These are phyloP conservation scores for Hemicrepidius hirtus DNA, from an alignment of 2,888 invertebrate genomes.

Conservation along the genomic window DNA sequence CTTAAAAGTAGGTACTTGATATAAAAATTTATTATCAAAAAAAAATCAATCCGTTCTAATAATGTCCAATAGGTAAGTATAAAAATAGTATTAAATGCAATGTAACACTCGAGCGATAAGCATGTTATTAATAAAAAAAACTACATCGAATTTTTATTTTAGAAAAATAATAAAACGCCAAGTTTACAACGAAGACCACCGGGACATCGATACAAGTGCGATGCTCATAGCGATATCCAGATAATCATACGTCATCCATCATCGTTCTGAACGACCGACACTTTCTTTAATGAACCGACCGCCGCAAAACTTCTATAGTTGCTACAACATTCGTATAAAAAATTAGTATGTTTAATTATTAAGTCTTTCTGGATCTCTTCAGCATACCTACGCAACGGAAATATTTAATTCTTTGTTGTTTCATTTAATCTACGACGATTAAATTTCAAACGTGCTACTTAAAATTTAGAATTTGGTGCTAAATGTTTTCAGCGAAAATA, in stretches of 20 bases:
- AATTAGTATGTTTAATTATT: slow-evolving; percentile 44
- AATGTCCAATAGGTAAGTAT: too few species aligned
- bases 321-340: slow-evolving; percentile 33
- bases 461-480: too few species aligned
- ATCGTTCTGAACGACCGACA: slow-evolving; percentile 69
- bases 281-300: slow-evolving; percentile 70
- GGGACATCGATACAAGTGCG: slow-evolving; percentile 64
- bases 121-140: slow-evolving; percentile 24
- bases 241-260: slow-evolving; percentile 71
- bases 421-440: too few species aligned
- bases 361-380: slow-evolving; percentile 26
- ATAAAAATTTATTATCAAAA: too few species aligned
- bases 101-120: not conserved
- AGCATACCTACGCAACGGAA: not conserved
- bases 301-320: slow-evolving; percentile 61
- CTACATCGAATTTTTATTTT: slow-evolving; percentile 32
- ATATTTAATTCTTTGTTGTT: slow-evolving; percentile 7
- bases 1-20: too few species aligned
- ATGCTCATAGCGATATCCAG: slow-evolving; percentile 68
- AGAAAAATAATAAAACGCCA: slow-evolving; percentile 43
- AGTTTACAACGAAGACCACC: slow-evolving; percentile 61
- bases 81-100: too few species aligned
- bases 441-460: too few species aligned
- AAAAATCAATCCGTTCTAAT: not conserved
- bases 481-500: too few species aligned